These are phyloP conservation scores for Noctua comes DNA, from an alignment of 2,888 invertebrate species.

Conservation along the genomic window DNA sequence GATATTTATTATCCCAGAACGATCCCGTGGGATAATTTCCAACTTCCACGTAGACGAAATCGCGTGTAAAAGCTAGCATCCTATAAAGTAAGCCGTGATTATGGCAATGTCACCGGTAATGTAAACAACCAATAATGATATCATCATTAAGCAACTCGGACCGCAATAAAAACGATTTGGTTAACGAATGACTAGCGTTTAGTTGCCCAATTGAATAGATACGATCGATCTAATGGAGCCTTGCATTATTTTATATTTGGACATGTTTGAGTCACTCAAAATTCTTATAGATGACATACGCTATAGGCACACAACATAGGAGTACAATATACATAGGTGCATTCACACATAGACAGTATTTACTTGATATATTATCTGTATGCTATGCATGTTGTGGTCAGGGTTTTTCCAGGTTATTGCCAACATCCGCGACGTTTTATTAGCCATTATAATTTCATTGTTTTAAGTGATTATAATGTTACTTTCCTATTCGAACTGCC, in stretches of 20 bases:
- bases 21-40: neutral
- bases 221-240: conserved; percentile 47
- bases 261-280: conserved; percentile 51
- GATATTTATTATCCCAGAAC: neutral
- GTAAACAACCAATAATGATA: conserved; percentile 24
- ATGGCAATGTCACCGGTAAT: conserved; percentile 6
- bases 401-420: conserved; percentile 36
- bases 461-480: too few species aligned
- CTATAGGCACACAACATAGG: neutral
- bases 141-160: conserved; percentile 19
- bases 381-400: neutral
- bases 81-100: neutral
- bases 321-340: neutral
- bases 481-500: neutral
- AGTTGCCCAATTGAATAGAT: conserved; percentile 47
- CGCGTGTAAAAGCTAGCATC: neutral
- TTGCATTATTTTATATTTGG: conserved; percentile 39
- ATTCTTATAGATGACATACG: conserved; percentile 29
- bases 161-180: conserved; percentile 33
- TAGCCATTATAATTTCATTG: neutral
- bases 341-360: neutral
- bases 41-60: too few species aligned
- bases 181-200: conserved; percentile 33
- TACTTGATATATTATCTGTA: neutral
- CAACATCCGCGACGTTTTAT: neutral